Evolutionary conservation across 1,140 invertebrate genomes (phyloP).

Genomic region (Drosophila sproati): DNA sequence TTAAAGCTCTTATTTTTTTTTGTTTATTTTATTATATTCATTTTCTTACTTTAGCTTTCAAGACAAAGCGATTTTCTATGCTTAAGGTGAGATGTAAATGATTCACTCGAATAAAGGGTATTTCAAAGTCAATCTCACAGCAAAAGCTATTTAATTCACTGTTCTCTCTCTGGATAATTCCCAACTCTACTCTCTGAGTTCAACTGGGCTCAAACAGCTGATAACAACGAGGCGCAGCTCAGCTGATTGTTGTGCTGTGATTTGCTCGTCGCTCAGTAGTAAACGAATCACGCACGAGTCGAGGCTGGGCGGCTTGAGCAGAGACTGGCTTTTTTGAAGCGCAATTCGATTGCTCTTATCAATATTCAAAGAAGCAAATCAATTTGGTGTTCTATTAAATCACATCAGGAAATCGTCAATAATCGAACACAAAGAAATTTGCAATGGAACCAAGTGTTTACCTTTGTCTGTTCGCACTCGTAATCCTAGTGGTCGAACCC

Average conservation of each 20-base stretch:
- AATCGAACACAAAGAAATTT: conserved; percentile 46
- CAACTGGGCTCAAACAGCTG: conserved; percentile 40
- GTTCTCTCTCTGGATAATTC: conserved; percentile 4
- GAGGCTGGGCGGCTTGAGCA: conserved; percentile 13
- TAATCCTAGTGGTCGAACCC: conserved; percentile 32
- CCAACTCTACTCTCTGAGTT: conserved; percentile 7
- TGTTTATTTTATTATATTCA: too few relatives aligned
- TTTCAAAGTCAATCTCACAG: conserved; percentile 1
- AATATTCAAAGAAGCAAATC: conserved; percentile 34
- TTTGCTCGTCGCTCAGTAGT: conserved; percentile 49
- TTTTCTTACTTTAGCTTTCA: too few relatives aligned
- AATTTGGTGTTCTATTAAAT: conserved; percentile 46
- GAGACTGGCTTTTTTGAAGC: conserved; percentile 20
- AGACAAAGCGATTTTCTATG: too few relatives aligned
- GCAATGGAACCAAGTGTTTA: conserved; percentile 42
- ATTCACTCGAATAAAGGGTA: conserved; percentile 13
- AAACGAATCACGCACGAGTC: conserved; percentile 31
- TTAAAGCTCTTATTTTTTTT: too few relatives aligned
- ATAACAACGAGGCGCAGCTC: conserved; percentile 51
- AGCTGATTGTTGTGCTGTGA: conserved; percentile 32
- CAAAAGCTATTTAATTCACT: neutral
- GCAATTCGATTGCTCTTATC: conserved; percentile 60
- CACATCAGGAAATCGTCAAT: conserved; percentile 26
- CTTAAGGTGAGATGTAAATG: too few relatives aligned
- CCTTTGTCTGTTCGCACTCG: conserved; percentile 41